Evolutionary conservation across 2,113 vertebrate genomes (phyloP), one percentile per base, ranked within the genome.

Genomic region (Indicator indicator): DNA sequence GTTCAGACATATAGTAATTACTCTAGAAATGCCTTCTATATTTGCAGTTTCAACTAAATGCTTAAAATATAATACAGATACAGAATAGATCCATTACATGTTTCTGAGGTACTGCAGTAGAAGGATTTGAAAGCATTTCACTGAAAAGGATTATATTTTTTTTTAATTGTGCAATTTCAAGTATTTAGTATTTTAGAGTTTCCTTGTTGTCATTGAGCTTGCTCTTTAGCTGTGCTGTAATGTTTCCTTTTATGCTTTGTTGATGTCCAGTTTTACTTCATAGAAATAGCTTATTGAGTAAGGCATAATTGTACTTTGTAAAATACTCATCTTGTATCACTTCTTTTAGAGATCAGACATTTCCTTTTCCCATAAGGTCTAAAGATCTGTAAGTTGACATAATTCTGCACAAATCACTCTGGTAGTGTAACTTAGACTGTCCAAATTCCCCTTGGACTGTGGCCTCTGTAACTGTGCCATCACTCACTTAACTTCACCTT

Each of bases 401-500:
- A 97, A 97, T 98, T 98, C 94, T 89, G 97, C 97, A 98, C 98
- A 98, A 98, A 98, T 98, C 96, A 95, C 97, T 98, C 97, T 85
- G 86, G 93, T 96, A 92, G 96, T 97, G 96, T 97, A 98, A 98
- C 97, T 96, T 97, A 98, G 98, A 97, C 96, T 96, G 98, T 98
- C 98, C 98, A 95, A 97, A 98, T 98, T 98, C 99, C 98, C 99
- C 86, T 97, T 63, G 97, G 99, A 99, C 97, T 92, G 68, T 97
- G 92, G 97, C 97, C 97, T 97, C 97, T 96, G 97, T 98, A 98
- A 97, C 96, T 85, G 96, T 91, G 97, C 97, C 98, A 98, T 98
- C 98, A 98, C 96, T 97, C 97, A 97, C 98, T 99, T 98, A 98
- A 98, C 97, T 97, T 96, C 92, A 97, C 97, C 98, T 97, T 96